A percentile compares a stretch with the other conserved stretches of the same genome.
These are phyloP conservation scores for Rhinophrynus dorsalis DNA, from an alignment of 2,797 vertebrate species.

Conservation along the genomic window DNA sequence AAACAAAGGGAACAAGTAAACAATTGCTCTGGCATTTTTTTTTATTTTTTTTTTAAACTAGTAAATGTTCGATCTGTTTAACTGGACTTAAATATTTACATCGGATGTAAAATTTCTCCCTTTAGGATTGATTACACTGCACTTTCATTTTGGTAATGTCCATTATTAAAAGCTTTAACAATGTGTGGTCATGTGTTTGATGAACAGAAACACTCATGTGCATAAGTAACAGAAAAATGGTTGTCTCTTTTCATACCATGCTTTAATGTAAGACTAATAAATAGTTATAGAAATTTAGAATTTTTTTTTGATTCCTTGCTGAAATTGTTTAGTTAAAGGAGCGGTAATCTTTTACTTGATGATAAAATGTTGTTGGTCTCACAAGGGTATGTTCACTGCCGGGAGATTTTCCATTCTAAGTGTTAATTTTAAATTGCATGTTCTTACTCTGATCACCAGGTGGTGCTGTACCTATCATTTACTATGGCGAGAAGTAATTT, in stretches of 20 bases:
- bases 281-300: slow-evolving; percentile 31
- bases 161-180: slow-evolving; percentile 1
- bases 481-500: too few species aligned
- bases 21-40: slow-evolving; percentile 24
- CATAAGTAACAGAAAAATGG: neutral
- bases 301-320: slow-evolving; percentile 68
- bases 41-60: slow-evolving; percentile 58
- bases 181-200: slow-evolving; percentile 45
- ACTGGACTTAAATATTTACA: neutral
- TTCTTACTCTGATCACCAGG: too few species aligned
- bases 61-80: slow-evolving; percentile 40
- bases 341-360: slow-evolving; percentile 55
- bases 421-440: too few species aligned
- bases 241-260: neutral
- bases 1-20: neutral
- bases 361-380: slow-evolving; percentile 57
- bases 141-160: neutral
- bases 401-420: too few species aligned
- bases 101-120: neutral
- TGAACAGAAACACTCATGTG: neutral
- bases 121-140: neutral
- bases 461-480: too few species aligned
- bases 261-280: neutral
- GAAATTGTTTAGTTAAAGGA: slow-evolving; percentile 56
- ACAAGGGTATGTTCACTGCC: too few species aligned